Evolutionary conservation across 2,797 vertebrate genomes (phyloP).

Genomic region (Passerculus sandwichensis): DNA sequence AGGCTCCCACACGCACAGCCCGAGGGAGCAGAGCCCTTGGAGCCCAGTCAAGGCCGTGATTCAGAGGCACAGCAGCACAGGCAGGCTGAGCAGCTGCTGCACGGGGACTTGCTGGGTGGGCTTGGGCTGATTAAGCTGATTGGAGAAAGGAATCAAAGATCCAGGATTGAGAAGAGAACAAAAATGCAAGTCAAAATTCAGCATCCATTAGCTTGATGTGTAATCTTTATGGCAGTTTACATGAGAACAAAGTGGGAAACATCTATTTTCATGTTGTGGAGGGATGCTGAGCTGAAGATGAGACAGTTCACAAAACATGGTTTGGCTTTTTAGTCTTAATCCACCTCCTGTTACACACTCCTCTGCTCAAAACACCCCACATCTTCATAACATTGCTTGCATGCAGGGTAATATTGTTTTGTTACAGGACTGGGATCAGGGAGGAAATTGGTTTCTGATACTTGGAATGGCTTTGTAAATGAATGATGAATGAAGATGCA

Average conservation of each 20-base stretch:
- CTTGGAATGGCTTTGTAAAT: slow-evolving; percentile 51
- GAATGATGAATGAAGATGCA: slow-evolving; percentile 52
- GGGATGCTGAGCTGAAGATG: not conserved
- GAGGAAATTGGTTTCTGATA: slow-evolving; percentile 69
- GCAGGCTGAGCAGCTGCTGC: not conserved
- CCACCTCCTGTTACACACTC: not conserved
- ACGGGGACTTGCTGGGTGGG: slow-evolving; percentile 46
- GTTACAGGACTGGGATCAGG: not conserved
- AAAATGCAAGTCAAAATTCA: not conserved
- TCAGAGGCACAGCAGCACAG: slow-evolving; percentile 44
- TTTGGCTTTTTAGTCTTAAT: slow-evolving; percentile 8
- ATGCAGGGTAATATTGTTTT: slow-evolving; percentile 22
- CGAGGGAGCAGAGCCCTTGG: slow-evolving; percentile 25
- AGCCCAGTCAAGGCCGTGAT: slow-evolving; percentile 55
- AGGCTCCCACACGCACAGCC: not conserved
- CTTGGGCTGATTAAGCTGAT: slow-evolving; percentile 1
- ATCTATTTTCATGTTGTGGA: not conserved
- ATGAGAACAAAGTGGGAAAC: not conserved
- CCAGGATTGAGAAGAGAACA: not conserved
- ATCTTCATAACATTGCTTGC: not conserved
- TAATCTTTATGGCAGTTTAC: not conserved
- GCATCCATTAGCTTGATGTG: not conserved
- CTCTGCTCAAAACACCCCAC: not conserved
- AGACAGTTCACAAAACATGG: not conserved
- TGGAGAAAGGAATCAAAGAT: not conserved